Evolutionary conservation across 2,888 invertebrate genomes (phyloP).

Genomic region (Idaea straminata): DNA sequence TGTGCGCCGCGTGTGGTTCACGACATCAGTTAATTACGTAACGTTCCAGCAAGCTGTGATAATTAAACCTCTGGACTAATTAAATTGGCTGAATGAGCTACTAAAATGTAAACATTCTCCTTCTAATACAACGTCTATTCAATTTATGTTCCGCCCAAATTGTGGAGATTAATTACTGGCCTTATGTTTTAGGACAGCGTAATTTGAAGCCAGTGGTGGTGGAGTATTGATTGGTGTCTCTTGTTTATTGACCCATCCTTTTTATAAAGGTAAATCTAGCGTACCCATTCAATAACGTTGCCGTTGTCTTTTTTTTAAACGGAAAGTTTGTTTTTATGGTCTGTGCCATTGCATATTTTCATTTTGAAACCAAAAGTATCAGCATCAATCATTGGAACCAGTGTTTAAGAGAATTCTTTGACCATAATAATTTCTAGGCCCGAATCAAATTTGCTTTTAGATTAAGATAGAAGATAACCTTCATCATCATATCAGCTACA

Average conservation of each 20-base stretch:
- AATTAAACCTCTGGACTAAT: constrained; percentile 56
- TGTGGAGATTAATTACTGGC: background rate
- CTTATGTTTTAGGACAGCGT: background rate
- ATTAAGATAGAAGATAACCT: too few species aligned
- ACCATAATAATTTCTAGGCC: too few species aligned
- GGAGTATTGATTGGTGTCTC: background rate
- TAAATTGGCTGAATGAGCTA: constrained; percentile 46
- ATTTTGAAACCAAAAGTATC: too few species aligned
- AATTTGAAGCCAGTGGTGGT: background rate
- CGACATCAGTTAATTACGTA: constrained; percentile 50
- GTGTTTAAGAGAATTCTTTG: too few species aligned
- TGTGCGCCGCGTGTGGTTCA: constrained; percentile 51
- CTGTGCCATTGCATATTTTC: too few species aligned
- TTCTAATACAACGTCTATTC: background rate
- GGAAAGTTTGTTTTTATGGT: background rate
- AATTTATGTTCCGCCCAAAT: background rate
- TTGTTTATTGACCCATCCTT: background rate
- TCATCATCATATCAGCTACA: too few species aligned
- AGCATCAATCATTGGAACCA: too few species aligned
- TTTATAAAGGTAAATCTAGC: background rate
- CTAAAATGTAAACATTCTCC: constrained; percentile 12
- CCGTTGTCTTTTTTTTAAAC: background rate
- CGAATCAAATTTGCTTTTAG: too few species aligned
- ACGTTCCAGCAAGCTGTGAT: constrained; percentile 39
- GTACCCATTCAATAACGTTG: background rate